Evolutionary conservation across 1,140 invertebrate species (phyloP), one percentile per base, ranked within the genome.

Genomic region (Dysdera silvatica): DNA sequence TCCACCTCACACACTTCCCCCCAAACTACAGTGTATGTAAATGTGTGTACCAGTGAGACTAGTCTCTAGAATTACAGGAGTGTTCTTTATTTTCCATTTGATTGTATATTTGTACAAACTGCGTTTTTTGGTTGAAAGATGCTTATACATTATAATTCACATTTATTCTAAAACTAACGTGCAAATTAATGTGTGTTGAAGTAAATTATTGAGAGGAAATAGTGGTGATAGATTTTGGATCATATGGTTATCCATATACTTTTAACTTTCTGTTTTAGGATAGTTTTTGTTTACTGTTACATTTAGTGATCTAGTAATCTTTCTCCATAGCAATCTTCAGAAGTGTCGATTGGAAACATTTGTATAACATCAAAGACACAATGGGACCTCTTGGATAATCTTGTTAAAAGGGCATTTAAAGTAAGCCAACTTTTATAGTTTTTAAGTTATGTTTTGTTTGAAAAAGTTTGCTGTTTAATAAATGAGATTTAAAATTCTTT

Each of bases 301-400:
- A 16, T 58, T 14, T 32, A 45, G 33, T 49, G 20, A n/a, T 20
- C 33, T 29, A 31, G 3, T 40, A n/a, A 23, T 60, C 43, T 47
- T 53, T 41, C 47, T 55, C 8, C 23, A 66, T 16, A 40, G 62
- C 35, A 32, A 12, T 43, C 35, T 14, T 51, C 60, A 77, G 78
- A 79, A 69, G 79, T 82, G 53, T 79, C 87, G 4, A 91, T 98
- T 72, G 93, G 93, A 5, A 87, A 83, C 66, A 85, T 95, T 4
- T 87, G 85, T 70, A 88, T 97, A 47, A 90, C 88, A 68, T 87
- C 88, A 32, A 94, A 95, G 75, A 95, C 91, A 0, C 91, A 87
- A 32, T 98, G 95, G 95, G 89, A 91, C 72, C 86, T 91, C 69
- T 78, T 98, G 64, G 95, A 98, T 74, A 87, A 87, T 67, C 86